Percentiles rank a stretch among this genome's conserved stretches.
These are phyloP conservation scores for Cydia pomonella DNA, from an alignment of 1,140 invertebrate species.

Conservation along the genomic window DNA sequence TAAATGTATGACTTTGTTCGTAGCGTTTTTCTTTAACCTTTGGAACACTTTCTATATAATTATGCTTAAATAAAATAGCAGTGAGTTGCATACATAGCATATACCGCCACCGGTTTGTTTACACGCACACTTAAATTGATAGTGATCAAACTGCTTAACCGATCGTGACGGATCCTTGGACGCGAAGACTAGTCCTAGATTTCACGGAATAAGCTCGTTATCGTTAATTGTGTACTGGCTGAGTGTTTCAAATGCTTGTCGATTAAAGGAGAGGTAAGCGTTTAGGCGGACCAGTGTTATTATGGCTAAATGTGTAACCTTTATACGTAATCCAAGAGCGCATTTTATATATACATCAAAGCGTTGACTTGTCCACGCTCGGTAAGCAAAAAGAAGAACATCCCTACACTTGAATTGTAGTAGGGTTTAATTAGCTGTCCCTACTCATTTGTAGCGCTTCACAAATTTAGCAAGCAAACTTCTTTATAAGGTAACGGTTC, in stretches of 20 bases:
- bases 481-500: slow-evolving; percentile 38
- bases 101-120: neutral
- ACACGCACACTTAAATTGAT: slow-evolving; percentile 27
- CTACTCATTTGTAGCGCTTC: slow-evolving; percentile 30
- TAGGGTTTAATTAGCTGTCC: slow-evolving; percentile 27
- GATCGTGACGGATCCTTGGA: slow-evolving; percentile 19
- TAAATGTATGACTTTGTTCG: too few species aligned
- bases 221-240: neutral
- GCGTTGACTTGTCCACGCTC: neutral
- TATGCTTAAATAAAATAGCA: slow-evolving; percentile 17
- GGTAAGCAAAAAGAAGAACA: neutral
- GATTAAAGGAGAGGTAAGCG: neutral
- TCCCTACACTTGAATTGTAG: neutral
- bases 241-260: neutral
- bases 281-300: neutral
- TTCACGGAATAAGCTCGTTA: slow-evolving; percentile 32
- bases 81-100: slow-evolving; percentile 11
- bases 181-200: slow-evolving; percentile 25
- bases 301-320: neutral
- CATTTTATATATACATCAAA: neutral
- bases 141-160: slow-evolving; percentile 3
- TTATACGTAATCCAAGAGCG: neutral
- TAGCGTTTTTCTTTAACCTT: neutral
- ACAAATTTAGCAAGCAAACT: slow-evolving; percentile 28
- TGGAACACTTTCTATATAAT: slow-evolving; percentile 9